These are phyloP conservation scores for Stigmatopora argus DNA, from an alignment of 2,113 vertebrate species.

Conservation along the genomic window DNA sequence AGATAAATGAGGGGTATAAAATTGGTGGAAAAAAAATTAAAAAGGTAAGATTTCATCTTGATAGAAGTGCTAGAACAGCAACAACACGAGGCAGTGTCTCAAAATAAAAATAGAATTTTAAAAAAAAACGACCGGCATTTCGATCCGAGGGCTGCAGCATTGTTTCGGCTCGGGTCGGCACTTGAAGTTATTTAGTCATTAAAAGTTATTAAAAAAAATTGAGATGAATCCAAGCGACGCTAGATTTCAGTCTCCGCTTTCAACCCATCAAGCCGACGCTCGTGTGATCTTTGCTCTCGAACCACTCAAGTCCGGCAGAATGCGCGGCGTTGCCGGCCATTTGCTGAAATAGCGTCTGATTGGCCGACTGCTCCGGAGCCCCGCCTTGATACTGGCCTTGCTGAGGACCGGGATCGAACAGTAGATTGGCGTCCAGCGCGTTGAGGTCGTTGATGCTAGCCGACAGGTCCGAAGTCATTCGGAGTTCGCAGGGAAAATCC, in stretches of 20 bases:
- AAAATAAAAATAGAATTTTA: neutral
- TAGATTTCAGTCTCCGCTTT: slow-evolving; percentile 49
- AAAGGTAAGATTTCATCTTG: slow-evolving; percentile 5
- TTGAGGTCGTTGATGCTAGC: slow-evolving; percentile 95
- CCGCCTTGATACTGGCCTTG: slow-evolving; percentile 89
- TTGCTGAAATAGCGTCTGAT: slow-evolving; percentile 91
- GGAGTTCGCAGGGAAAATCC: slow-evolving; percentile 85
- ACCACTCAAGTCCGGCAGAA: slow-evolving; percentile 93
- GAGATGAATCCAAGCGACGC: slow-evolving; percentile 29
- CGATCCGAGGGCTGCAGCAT: slow-evolving; percentile 54
- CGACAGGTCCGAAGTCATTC: slow-evolving; percentile 91
- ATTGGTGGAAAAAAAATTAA: neutral
- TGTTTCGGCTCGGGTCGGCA: slow-evolving; percentile 85
- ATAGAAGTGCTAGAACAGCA: slow-evolving; percentile 33
- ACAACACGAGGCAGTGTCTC: slow-evolving; percentile 17
- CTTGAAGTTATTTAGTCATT: slow-evolving; percentile 69
- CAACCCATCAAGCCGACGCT: slow-evolving; percentile 96
- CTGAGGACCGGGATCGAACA: slow-evolving; percentile 93
- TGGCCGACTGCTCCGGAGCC: slow-evolving; percentile 87
- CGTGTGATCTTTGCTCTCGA: slow-evolving; percentile 97
- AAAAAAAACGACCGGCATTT: slow-evolving; percentile 68
- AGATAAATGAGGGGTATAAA: neutral
- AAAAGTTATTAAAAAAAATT: slow-evolving; percentile 73
- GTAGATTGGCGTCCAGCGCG: slow-evolving; percentile 88
- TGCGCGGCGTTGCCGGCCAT: slow-evolving; percentile 87